Evolutionary conservation across 2,888 invertebrate species (phyloP), one percentile per base, ranked within the genome.

Genomic region (Gryllus longicercus): DNA sequence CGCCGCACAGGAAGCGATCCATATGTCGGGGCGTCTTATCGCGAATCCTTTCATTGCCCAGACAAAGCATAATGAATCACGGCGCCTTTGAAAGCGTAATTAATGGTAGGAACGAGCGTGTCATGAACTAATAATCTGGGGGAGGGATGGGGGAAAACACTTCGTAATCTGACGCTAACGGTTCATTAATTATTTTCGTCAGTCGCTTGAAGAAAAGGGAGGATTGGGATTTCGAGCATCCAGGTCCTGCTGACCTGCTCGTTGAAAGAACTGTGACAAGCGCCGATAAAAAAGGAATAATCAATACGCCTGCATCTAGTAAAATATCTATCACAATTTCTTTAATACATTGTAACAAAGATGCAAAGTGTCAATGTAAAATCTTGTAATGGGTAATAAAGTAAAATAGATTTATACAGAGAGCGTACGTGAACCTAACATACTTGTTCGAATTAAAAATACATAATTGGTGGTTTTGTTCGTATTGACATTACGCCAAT

Each of bases 61-160:
- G 63, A 63, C 63, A 63, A 63, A 63, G 63, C 63, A 63, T 63
- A 63, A 63, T 63, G 63, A 63, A 63, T 63, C 63, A 63, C 63
- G 63, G 16, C n/a, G 63, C 63, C 63, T 63, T n/a, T 63, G 63
- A 63, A 63, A 63, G 63, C 63, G 63, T 63, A 63, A 63, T 63
- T 63, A 63, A 63, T 63, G 63, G 12, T 63, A 63, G 16, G 63
- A 63, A 63, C 63, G n/a, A n/a, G 63, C 63, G 14, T 63, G 63
- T 63, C 63, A 63, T n/a, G 63, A 63, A 63, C 63, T 63, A 63
- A 63, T 63, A 63, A 63, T 63, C 63, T 63, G 14, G 14, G 63
- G 8, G 63, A n/a, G 63, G 16, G 63, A 5, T 14, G 63, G 63
- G n/a, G 63, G n/a, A 63, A 63, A 63, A 63, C 63, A 63, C 63